These are phyloP conservation scores for Euwallacea similis DNA, from an alignment of 1,140 invertebrate genomes.

Conservation along the genomic window DNA sequence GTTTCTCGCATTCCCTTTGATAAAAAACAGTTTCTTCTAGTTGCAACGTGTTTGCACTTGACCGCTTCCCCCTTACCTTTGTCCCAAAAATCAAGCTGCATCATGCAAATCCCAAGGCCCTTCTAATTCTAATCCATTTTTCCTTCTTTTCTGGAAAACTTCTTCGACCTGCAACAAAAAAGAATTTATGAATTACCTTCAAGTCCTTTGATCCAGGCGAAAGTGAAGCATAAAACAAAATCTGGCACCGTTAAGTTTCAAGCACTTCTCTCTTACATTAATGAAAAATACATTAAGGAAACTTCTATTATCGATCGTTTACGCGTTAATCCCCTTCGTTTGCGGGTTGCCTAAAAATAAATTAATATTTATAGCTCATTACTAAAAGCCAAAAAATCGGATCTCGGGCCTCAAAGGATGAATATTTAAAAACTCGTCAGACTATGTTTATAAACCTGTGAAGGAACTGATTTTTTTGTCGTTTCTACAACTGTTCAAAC, in stretches of 20 bases:
- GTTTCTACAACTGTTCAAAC: too few relatives aligned
- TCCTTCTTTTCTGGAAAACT: not conserved
- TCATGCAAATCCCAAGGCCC: not conserved
- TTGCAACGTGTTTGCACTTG: too few relatives aligned
- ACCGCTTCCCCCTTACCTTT: not conserved
- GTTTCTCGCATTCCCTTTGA: too few relatives aligned
- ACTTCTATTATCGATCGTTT: constrained; percentile 3
- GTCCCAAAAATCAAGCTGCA: constrained; percentile 1
- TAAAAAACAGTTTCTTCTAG: too few relatives aligned
- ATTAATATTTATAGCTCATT: not conserved
- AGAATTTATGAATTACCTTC: not conserved
- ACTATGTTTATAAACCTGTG: not conserved
- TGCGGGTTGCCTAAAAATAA: not conserved
- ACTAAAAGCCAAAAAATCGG: not conserved
- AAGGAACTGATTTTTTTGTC: too few relatives aligned
- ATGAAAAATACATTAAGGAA: not conserved
- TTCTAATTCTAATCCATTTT: not conserved
- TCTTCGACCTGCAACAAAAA: not conserved
- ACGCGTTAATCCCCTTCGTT: constrained; percentile 1
- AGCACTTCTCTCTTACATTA: not conserved
- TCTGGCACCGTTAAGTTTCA: not conserved
- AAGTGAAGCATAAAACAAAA: not conserved
- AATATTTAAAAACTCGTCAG: constrained; percentile 2
- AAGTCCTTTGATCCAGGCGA: not conserved
- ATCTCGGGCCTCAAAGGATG: not conserved